Percentiles rank a stretch among this genome's conserved stretches.
Evolutionary conservation across 2,113 vertebrate species (phyloP).

Genomic region (Calyptommatus sinebrachiatus): DNA sequence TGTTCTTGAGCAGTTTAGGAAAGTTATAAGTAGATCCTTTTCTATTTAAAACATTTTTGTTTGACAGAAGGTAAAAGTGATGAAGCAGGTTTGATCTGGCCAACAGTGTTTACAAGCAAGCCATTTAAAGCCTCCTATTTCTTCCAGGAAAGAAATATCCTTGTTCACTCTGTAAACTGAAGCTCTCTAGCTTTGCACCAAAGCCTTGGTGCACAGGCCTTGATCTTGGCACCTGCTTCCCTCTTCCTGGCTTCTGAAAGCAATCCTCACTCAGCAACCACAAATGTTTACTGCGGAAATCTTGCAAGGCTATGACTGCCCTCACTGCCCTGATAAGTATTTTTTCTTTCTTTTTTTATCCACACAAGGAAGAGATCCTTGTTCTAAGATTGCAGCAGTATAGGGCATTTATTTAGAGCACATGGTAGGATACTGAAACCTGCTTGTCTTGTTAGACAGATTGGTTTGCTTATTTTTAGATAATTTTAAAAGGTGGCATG

Average conservation of each 20-base stretch:
- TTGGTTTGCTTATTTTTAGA: slow-evolving; percentile 65
- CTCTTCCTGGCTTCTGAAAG: slow-evolving; percentile 41
- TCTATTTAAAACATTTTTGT: too few species aligned
- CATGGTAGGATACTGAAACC: slow-evolving; percentile 31
- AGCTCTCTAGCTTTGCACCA: neutral
- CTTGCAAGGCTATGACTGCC: slow-evolving; percentile 53
- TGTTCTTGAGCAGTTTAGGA: too few species aligned
- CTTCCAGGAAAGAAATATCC: neutral
- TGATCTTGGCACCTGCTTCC: neutral
- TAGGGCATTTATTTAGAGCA: slow-evolving; percentile 53
- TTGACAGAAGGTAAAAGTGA: too few species aligned
- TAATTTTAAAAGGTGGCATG: slow-evolving; percentile 31
- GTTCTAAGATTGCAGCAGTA: slow-evolving; percentile 60
- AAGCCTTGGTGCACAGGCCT: neutral
- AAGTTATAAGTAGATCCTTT: too few species aligned
- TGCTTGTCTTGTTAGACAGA: slow-evolving; percentile 46
- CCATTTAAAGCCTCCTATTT: neutral
- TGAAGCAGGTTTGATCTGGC: slow-evolving; percentile 15
- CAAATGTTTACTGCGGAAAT: slow-evolving; percentile 65
- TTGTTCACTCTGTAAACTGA: slow-evolving; percentile 26
- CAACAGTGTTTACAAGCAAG: neutral
- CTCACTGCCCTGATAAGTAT: slow-evolving; percentile 48
- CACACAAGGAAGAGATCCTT: slow-evolving; percentile 36
- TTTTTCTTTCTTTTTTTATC: slow-evolving; percentile 57
- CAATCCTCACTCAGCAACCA: slow-evolving; percentile 62